These are phyloP conservation scores for Merodon equestris DNA, from an alignment of 2,888 invertebrate species.

Conservation along the genomic window DNA sequence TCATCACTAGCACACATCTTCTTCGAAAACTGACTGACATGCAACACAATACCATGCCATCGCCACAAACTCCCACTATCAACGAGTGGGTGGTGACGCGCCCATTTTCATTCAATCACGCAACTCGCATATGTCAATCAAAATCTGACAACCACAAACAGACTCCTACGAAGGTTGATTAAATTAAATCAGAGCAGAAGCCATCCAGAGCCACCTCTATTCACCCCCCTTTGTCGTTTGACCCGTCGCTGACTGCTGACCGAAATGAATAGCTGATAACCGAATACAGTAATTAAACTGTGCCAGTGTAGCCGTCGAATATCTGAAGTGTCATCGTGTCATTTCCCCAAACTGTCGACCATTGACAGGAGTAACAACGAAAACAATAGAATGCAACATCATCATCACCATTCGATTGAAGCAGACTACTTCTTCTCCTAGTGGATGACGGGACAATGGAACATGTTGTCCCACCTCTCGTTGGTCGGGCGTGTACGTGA, in stretches of 20 bases:
- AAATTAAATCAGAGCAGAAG: conserved; percentile 21
- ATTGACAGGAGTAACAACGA: conserved; percentile 1
- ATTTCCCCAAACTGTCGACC: not conserved
- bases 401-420: too few species aligned
- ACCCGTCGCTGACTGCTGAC: not conserved
- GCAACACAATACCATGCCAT: too few species aligned
- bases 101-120: conserved; percentile 11
- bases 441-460: too few species aligned
- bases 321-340: conserved; percentile 20
- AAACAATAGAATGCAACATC: conserved; percentile 27
- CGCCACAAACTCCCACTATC: too few species aligned
- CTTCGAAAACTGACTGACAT: not conserved
- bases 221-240: not conserved
- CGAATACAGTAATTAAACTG: conserved; percentile 47
- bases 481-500: conserved; percentile 33
- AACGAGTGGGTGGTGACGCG: too few species aligned
- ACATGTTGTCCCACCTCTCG: not conserved
- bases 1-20: conserved; percentile 6
- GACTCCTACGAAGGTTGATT: conserved; percentile 4
- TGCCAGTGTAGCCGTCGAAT: not conserved
- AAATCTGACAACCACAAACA: not conserved
- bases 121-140: conserved; percentile 22
- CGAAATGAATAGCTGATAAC: conserved; percentile 1
- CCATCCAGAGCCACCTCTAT: too few species aligned
- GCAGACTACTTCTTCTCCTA: too few species aligned